phyloP scores from a whole-genome alignment of 2,113 vertebrate species.

The Callipepla squamata region DNA sequence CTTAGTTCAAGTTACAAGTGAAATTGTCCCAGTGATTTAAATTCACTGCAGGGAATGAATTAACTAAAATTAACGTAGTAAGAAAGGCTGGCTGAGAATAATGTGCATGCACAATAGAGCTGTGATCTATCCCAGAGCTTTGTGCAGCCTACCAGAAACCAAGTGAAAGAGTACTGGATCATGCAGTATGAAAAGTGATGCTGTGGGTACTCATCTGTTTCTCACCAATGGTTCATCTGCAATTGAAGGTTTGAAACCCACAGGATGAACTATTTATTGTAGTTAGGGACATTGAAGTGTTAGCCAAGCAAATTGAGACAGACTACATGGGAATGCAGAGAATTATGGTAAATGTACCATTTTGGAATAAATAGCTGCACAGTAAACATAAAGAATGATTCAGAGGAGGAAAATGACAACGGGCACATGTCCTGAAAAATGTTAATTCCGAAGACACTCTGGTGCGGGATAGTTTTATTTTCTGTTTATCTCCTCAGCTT shows the following conservation, averaged over 20 bases:
- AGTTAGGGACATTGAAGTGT: background rate
- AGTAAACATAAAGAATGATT: background rate
- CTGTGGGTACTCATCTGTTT: background rate
- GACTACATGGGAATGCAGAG: accelerated
- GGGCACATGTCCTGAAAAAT: background rate
- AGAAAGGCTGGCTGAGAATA: background rate
- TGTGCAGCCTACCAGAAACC: background rate
- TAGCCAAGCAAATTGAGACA: background rate
- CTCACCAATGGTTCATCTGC: accelerated
- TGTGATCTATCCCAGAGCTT: background rate
- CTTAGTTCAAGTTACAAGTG: background rate
- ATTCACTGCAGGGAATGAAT: background rate
- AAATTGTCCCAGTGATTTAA: conserved; percentile 30
- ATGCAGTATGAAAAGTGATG: background rate
- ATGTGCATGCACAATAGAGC: background rate
- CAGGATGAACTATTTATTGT: background rate
- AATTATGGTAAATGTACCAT: background rate
- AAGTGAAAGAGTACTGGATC: background rate
- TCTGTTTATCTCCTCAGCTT: background rate
- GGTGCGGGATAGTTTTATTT: background rate
- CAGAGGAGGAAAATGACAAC: background rate
- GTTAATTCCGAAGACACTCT: background rate
- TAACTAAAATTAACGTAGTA: conserved; percentile 26
- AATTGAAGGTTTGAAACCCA: background rate
- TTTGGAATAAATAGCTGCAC: background rate